phyloP scores from a whole-genome alignment of 2,113 vertebrate genomes.

The Epinephelus lanceolatus region DNA sequence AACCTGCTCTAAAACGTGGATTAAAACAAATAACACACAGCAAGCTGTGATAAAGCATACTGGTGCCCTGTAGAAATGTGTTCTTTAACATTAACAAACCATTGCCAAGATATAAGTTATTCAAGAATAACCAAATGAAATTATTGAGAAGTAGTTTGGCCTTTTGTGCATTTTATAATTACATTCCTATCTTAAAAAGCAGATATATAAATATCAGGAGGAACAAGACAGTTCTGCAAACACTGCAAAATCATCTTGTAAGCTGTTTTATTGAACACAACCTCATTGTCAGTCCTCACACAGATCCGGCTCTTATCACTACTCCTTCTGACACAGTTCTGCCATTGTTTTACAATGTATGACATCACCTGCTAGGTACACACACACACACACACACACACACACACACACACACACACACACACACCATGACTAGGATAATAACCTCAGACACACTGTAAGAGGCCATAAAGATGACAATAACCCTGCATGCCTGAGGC shows the following conservation, averaged over 20 bases:
- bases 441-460: constrained; percentile 41
- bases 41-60: background rate
- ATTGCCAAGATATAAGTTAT: background rate
- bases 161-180: background rate
- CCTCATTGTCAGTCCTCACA: background rate
- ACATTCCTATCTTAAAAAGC: no score
- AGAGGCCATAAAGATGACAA: constrained; percentile 18
- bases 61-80: no score
- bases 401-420: constrained; percentile 35
- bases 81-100: background rate
- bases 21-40: background rate
- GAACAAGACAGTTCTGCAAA: background rate
- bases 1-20: background rate
- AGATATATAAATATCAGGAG: background rate
- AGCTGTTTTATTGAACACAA: background rate
- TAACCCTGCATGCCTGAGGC: constrained; percentile 36
- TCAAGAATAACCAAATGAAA: background rate
- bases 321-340: constrained; percentile 37
- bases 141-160: background rate
- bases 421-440: constrained; percentile 54
- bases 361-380: constrained; percentile 57
- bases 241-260: background rate
- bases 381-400: constrained; percentile 39
- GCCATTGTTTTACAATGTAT: constrained; percentile 56
- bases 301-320: constrained; percentile 50